phyloP scores from a whole-genome alignment of 2,113 vertebrate species.

The Alaudala cheleensis region DNA sequence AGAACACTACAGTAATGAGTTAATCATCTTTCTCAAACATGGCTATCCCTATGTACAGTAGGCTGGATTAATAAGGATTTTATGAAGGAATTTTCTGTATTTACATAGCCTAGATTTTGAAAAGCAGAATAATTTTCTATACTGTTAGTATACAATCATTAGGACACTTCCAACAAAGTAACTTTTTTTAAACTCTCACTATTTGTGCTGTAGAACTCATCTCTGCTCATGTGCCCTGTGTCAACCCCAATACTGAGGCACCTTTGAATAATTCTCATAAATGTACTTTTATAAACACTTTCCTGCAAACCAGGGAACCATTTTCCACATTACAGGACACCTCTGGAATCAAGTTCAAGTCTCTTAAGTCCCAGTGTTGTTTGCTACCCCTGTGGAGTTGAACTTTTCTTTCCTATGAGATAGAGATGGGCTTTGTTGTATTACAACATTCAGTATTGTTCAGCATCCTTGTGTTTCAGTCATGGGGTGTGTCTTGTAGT shows the following conservation, averaged over 20 bases:
- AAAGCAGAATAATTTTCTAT: background rate
- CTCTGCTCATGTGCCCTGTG: background rate
- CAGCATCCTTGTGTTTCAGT: background rate
- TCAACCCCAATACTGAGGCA: background rate
- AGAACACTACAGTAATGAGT: background rate
- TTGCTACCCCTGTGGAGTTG: background rate
- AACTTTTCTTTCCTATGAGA: background rate
- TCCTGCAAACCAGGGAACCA: background rate
- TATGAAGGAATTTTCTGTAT: background rate
- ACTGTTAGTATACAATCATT: background rate
- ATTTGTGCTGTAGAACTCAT: background rate
- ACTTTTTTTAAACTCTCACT: background rate
- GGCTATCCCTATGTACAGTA: background rate
- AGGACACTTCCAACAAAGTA: background rate
- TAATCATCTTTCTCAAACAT: background rate
- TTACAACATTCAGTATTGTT: background rate
- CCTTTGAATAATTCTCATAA: background rate
- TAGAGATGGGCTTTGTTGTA: background rate
- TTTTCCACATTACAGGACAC: background rate
- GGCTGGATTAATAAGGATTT: background rate
- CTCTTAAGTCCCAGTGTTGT: background rate
- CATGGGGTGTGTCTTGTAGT: background rate
- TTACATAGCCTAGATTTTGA: background rate
- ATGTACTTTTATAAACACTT: background rate
- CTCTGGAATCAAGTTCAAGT: background rate